These are phyloP conservation scores for Idaea biselata DNA, from an alignment of 2,888 invertebrate genomes.

Conservation along the genomic window DNA sequence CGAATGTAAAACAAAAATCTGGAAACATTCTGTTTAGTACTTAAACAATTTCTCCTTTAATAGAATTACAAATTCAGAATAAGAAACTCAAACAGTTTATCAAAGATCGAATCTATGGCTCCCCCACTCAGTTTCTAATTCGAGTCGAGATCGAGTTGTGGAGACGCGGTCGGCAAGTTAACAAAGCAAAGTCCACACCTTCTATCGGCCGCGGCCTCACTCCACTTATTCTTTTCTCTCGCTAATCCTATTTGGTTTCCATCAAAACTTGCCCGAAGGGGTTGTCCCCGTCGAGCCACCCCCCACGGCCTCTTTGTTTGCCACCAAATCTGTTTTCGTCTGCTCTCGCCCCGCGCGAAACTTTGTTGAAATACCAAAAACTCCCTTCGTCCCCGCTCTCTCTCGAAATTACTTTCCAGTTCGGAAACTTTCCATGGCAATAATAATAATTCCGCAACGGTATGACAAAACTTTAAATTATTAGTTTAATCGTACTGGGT, in stretches of 20 bases:
- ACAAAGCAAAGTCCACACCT: slow-evolving; percentile 48
- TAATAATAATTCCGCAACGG: slow-evolving; percentile 75
- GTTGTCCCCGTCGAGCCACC: slow-evolving; percentile 39
- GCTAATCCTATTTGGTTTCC: slow-evolving; percentile 78
- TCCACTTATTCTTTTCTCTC: slow-evolving; percentile 70
- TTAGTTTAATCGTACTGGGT: slow-evolving; percentile 74
- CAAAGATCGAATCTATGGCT: slow-evolving; percentile 36
- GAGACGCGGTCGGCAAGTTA: slow-evolving; percentile 38
- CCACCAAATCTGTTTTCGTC: slow-evolving; percentile 76
- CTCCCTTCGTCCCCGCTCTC: slow-evolving; percentile 43
- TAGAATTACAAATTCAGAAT: slow-evolving; percentile 34
- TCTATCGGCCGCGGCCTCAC: slow-evolving; percentile 54
- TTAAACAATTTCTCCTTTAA: slow-evolving; percentile 21
- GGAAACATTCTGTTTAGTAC: slow-evolving; percentile 13
- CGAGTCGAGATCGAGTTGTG: slow-evolving; percentile 24
- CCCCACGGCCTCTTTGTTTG: slow-evolving; percentile 59
- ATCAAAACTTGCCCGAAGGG: slow-evolving; percentile 74
- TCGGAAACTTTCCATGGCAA: slow-evolving; percentile 69
- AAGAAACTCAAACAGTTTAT: slow-evolving; percentile 45
- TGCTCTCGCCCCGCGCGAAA: slow-evolving; percentile 57
- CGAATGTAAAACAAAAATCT: neutral
- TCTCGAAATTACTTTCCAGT: slow-evolving; percentile 73
- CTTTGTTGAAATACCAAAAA: slow-evolving; percentile 63
- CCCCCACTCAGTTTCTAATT: slow-evolving; percentile 27
- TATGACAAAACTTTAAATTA: slow-evolving; percentile 78